Evolutionary conservation across 2,113 vertebrate genomes (phyloP).

Genomic region (Siphamia tubifer): DNA sequence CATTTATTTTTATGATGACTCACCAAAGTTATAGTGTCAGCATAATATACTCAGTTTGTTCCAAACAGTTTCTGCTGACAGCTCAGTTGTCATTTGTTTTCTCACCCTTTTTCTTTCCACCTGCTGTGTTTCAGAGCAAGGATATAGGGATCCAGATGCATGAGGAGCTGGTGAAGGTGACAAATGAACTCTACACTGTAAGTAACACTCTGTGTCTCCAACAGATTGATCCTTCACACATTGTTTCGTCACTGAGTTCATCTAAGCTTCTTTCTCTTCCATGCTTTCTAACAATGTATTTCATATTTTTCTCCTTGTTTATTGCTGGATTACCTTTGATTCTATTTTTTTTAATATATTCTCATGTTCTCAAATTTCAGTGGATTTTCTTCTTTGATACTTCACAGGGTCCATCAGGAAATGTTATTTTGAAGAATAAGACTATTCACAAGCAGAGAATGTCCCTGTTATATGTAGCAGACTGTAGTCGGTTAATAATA

Average conservation of each 20-base stretch:
- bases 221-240: conserved; percentile 28
- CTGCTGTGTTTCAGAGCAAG: conserved; percentile 88
- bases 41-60: neutral
- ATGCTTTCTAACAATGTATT: neutral
- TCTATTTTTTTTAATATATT: no score
- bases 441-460: no score
- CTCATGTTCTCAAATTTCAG: no score
- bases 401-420: neutral
- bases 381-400: neutral
- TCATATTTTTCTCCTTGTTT: neutral
- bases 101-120: neutral
- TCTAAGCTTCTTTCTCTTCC: neutral
- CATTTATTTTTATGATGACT: neutral
- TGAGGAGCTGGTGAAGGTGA: conserved; percentile 96
- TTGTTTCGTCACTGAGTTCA: conserved; percentile 20
- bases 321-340: neutral
- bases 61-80: conserved; percentile 1
- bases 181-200: conserved; percentile 98
- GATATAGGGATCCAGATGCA: conserved; percentile 99
- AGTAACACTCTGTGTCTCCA: conserved; percentile 67
- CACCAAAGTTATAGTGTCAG: neutral
- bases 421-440: neutral
- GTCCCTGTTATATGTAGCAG: no score
- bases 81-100: neutral
- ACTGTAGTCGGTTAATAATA: no score